Base-by-base conservation (phyloP, 1,140 invertebrate genomes). In the Magallana gigas region DNA sequence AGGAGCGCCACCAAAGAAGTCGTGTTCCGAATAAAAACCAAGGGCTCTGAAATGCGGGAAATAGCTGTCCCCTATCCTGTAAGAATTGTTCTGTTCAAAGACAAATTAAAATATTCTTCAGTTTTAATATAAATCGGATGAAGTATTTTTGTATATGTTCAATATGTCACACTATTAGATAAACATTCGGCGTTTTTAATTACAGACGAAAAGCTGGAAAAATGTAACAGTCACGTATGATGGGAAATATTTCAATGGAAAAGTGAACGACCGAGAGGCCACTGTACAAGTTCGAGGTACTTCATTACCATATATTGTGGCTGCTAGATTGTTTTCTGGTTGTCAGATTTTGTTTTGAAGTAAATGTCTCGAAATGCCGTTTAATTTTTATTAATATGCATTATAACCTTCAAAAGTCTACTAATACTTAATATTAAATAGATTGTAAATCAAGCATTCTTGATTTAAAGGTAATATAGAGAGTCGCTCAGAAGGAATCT, bases 161-260 rank as follows among this genome's bases (percentile, higher is more conserved):
- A 11, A 11, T 29, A 23, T 36, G 12, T 23, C 23, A 76, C 23
- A 76, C 12, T 76, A 76, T 29, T 8, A 71, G 18, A 8, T 23
- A 9, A 71, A 11, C 64, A 29, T 29, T 36, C 36, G 36, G 5
- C 5, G 36, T 48, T 48, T 48, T 48, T 48, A 48, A 36, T 11
- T 76, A 12, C 36, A 76, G 68, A 29, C 68, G 12, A 76, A 76
- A 76, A 23, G 68, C 23, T 76, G 68, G 68, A 76, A 76, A 29
- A 76, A 76, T 36, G 68, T 76, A 6, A 76, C 68, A 11, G 18
- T 29, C 11, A 76, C 68, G 36, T 76, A 76, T 76, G 23, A 76
- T 29, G 68, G 68, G 36, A 76, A 29, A 29, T 76, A 76, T 76
- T 76, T 76, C 68, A 76, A 12, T 48, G 68, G 23, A 23, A 18